Conservation (phyloP, 1,140 invertebrate genomes). For the Drosophila guanche region DNA sequence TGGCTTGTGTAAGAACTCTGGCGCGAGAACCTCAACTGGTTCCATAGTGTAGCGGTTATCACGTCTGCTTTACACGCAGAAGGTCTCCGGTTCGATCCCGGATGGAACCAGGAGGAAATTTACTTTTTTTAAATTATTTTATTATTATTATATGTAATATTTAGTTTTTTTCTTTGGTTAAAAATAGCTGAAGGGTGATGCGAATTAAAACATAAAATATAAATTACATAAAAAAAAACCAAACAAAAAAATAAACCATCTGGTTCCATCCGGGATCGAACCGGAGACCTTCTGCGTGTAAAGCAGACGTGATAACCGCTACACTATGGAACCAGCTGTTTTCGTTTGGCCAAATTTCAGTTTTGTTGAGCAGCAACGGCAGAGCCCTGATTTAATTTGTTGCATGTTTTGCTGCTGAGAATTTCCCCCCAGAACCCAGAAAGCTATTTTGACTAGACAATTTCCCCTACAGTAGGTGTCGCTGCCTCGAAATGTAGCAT, state of each 20-base stretch:
- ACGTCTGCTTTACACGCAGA: constrained; percentile 88
- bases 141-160: too few relatives aligned
- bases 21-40: constrained; percentile 34
- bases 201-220: background rate
- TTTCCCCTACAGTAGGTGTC: background rate
- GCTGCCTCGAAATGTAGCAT: too few relatives aligned
- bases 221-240: constrained; percentile 2
- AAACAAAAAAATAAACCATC: background rate
- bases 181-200: too few relatives aligned
- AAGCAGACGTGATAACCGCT: constrained; percentile 88
- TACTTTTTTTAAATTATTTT: too few relatives aligned
- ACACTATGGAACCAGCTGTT: constrained; percentile 84
- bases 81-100: constrained; percentile 88
- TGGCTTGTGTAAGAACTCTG: constrained; percentile 5
- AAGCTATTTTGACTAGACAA: too few relatives aligned
- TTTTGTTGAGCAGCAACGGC: constrained; percentile 33
- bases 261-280: constrained; percentile 51
- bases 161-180: too few relatives aligned
- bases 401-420: constrained; percentile 31
- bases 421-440: background rate
- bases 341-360: constrained; percentile 32
- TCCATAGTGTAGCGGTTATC: constrained; percentile 87
- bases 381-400: background rate
- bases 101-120: constrained; percentile 84
- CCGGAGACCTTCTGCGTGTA: constrained; percentile 85